Evolutionary conservation across 2,113 vertebrate species (phyloP).

Genomic region (Lepus timidus): DNA sequence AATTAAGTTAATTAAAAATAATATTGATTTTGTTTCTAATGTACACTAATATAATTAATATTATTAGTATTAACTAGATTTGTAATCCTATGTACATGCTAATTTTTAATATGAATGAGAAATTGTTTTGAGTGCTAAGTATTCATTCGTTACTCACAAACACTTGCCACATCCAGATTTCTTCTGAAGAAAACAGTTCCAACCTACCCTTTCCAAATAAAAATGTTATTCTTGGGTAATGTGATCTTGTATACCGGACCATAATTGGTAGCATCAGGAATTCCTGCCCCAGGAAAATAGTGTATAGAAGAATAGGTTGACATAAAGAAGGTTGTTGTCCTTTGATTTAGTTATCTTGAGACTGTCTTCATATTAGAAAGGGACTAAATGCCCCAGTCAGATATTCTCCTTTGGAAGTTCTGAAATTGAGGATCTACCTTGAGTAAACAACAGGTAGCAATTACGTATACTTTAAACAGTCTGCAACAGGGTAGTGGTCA

Average conservation of each 20-base stretch:
- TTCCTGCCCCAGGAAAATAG: not conserved
- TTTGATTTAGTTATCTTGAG: not conserved
- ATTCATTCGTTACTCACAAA: not conserved
- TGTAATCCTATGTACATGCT: not conserved
- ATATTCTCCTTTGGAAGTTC: not conserved
- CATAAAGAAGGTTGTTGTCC: not conserved
- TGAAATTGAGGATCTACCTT: not conserved
- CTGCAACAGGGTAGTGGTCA: not conserved
- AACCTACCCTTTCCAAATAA: not conserved
- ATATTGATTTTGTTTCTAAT: not conserved
- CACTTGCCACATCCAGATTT: not conserved
- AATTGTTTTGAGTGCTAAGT: conserved; percentile 9
- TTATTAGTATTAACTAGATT: not conserved
- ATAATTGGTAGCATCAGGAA: not conserved
- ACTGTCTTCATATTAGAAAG: not conserved
- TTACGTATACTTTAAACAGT: not conserved
- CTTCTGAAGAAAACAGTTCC: not conserved
- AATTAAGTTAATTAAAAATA: conserved; percentile 18
- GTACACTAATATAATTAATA: not conserved
- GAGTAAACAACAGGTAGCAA: not conserved
- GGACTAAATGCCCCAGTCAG: not conserved
- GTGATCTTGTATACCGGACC: not conserved
- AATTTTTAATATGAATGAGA: not conserved
- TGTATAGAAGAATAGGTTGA: not conserved
- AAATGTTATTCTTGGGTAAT: not conserved